Percentiles rank a stretch among this genome's conserved stretches.
phyloP scores from a whole-genome alignment of 2,113 vertebrate genomes.

The Sapajus apella region DNA sequence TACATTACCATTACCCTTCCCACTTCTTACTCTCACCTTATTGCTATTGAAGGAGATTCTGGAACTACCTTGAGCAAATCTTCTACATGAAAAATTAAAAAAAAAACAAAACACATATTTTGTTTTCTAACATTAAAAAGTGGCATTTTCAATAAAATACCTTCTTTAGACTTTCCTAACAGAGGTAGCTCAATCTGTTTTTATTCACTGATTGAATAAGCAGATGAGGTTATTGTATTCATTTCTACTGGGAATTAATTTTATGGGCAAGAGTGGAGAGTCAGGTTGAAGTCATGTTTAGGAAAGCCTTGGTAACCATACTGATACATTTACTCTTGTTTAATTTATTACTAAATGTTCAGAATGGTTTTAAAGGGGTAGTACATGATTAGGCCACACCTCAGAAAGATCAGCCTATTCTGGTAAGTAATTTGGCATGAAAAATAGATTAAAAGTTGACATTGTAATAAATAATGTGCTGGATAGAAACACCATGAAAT shows the following conservation, averaged over 20 bases:
- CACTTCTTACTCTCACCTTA: background rate
- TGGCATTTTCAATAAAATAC: background rate
- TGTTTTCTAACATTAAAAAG: background rate
- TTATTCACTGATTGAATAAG: background rate
- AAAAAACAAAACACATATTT: background rate
- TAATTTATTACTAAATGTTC: background rate
- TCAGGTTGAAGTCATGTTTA: background rate
- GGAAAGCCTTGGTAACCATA: background rate
- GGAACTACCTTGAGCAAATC: background rate
- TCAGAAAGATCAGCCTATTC: background rate
- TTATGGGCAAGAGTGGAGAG: background rate
- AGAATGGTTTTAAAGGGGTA: background rate
- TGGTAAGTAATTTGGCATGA: background rate
- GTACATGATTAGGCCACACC: background rate
- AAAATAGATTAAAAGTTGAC: background rate
- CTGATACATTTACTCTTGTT: background rate
- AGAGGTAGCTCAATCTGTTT: background rate
- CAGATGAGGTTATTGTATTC: background rate
- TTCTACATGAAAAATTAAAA: background rate
- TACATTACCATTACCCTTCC: fast-evolving
- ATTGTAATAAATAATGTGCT: background rate
- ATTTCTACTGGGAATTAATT: background rate
- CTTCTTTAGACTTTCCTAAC: background rate
- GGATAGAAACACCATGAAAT: background rate
- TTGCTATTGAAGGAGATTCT: background rate